phyloP scores from a whole-genome alignment of 1,140 invertebrate species.

The Drosophila subpulchrella region DNA sequence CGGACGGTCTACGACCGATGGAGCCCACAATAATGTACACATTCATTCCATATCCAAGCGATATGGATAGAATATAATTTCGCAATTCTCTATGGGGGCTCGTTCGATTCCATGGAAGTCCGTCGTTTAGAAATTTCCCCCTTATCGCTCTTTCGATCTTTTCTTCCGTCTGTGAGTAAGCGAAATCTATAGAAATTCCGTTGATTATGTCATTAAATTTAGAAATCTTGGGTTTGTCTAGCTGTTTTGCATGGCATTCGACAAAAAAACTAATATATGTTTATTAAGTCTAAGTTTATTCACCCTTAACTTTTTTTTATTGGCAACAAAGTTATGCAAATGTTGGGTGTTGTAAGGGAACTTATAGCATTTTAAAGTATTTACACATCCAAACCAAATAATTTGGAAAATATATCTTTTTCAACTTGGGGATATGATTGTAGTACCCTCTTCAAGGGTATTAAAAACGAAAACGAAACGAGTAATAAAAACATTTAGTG shows the following conservation, averaged over 20 bases:
- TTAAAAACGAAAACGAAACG: slow-evolving; percentile 15
- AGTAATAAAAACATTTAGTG: slow-evolving; percentile 28
- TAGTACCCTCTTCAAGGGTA: not conserved
- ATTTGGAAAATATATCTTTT: not conserved
- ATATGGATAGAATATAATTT: slow-evolving; percentile 7
- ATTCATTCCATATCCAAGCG: not conserved
- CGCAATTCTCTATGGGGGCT: slow-evolving; percentile 21
- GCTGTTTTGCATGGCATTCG: slow-evolving; percentile 18
- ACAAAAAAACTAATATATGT: not conserved
- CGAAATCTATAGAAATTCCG: slow-evolving; percentile 35
- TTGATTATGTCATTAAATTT: slow-evolving; percentile 51
- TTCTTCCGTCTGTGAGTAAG: slow-evolving; percentile 25
- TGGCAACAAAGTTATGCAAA: not conserved
- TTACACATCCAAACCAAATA: no score
- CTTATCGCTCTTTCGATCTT: slow-evolving; percentile 15
- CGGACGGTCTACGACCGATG: slow-evolving; percentile 28
- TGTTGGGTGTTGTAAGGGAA: no score
- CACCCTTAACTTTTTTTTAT: not conserved
- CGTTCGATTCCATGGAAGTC: slow-evolving; percentile 25
- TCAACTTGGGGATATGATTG: no score
- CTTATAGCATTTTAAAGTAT: no score
- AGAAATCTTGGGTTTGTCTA: slow-evolving; percentile 27
- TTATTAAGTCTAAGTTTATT: not conserved
- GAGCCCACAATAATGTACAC: slow-evolving; percentile 6
- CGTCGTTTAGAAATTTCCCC: slow-evolving; percentile 19